Conservation (phyloP, 2,113 vertebrate species). For the Meriones unguiculatus region DNA sequence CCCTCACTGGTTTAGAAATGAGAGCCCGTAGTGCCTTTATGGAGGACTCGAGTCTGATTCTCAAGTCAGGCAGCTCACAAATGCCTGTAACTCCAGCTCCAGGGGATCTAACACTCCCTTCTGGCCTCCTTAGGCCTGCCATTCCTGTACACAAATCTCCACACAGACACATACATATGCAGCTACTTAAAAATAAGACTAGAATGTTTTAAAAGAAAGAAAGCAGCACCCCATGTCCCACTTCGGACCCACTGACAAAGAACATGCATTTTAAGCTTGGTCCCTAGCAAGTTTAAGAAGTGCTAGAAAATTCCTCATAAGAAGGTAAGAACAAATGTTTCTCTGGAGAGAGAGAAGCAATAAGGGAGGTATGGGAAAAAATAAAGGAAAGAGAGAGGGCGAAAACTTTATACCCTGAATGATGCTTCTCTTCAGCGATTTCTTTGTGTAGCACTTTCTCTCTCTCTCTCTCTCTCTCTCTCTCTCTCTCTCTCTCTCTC, state of each 20-base stretch:
- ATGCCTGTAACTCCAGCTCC: not conserved
- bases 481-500: not conserved
- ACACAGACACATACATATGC: not conserved
- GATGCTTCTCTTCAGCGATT: accelerated
- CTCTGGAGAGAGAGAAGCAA: not conserved
- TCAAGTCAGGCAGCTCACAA: not conserved
- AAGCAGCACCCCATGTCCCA: accelerated
- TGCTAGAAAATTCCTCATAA: not conserved
- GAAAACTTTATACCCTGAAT: no score
- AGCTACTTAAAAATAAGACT: not conserved
- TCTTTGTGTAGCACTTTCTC: no score
- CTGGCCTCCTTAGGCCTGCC: not conserved
- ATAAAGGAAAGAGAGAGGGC: not conserved
- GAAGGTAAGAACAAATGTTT: not conserved
- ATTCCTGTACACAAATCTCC: not conserved
- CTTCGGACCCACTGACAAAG: not conserved
- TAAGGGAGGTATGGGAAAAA: not conserved
- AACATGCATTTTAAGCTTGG: not conserved
- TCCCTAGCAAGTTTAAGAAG: not conserved
- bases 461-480: not conserved
- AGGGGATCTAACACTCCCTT: not conserved
- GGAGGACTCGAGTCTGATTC: no score
- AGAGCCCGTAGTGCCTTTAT: not conserved
- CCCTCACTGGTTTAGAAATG: not conserved
- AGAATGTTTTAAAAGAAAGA: not conserved